These are phyloP conservation scores for Pachycephus smyrnensis DNA, from an alignment of 2,888 invertebrate species.

Conservation along the genomic window DNA sequence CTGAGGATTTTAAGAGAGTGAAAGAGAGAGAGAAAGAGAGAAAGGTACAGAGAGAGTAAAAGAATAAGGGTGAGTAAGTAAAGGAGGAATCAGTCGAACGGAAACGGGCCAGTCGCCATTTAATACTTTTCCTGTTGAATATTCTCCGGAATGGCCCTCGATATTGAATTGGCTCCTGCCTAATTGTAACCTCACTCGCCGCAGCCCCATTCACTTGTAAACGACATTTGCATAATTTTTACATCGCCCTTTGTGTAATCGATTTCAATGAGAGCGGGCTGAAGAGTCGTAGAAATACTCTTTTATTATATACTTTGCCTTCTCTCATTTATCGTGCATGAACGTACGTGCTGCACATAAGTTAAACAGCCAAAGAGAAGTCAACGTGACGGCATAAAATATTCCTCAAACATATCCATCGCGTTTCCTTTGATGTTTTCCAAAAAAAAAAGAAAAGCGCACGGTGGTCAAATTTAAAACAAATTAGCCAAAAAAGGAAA, in stretches of 20 bases:
- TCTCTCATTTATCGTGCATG: neutral
- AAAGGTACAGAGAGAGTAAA: neutral
- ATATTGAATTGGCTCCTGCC: conserved; percentile 65
- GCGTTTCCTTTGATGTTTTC: neutral
- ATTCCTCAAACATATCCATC: neutral
- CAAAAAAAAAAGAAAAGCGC: neutral
- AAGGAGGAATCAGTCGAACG: conserved; percentile 43
- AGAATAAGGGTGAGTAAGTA: neutral
- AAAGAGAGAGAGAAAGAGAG: neutral
- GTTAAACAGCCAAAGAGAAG: neutral
- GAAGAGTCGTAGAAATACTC: neutral
- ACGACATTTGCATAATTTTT: conserved; percentile 66
- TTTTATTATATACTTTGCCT: neutral
- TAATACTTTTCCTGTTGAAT: conserved; percentile 61
- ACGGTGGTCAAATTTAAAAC: neutral
- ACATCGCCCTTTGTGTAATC: conserved; percentile 57
- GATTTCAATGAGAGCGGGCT: conserved; percentile 35
- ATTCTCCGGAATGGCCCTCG: conserved; percentile 63
- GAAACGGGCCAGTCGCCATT: conserved; percentile 55
- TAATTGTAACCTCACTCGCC: conserved; percentile 64
- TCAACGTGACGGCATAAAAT: neutral
- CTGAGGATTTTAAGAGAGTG: conserved; percentile 24
- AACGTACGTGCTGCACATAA: neutral
- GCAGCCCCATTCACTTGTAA: conserved; percentile 58
- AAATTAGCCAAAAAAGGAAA: conserved; percentile 14